Conservation (phyloP, 2,888 invertebrate species). For the Oithona nana region DNA sequence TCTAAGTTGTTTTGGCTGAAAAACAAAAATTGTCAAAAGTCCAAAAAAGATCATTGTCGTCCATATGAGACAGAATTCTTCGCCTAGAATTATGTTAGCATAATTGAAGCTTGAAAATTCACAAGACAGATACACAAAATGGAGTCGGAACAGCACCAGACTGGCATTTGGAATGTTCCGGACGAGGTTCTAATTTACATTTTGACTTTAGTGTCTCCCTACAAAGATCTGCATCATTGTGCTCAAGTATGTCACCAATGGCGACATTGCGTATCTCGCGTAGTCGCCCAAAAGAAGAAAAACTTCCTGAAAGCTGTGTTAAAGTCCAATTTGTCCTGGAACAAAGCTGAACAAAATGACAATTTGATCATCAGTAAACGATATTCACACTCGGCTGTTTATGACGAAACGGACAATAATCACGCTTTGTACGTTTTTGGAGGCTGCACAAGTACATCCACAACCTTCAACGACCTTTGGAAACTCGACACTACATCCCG, state of each 20-base stretch:
- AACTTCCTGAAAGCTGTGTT: not conserved
- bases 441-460: slow-evolving; percentile 78
- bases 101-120: too few species aligned
- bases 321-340: slow-evolving; percentile 23
- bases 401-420: slow-evolving; percentile 42
- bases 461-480: slow-evolving; percentile 94
- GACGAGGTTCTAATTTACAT: slow-evolving; percentile 87
- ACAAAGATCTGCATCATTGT: slow-evolving; percentile 68
- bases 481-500: slow-evolving; percentile 65
- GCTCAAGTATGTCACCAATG: slow-evolving; percentile 69
- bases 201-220: slow-evolving; percentile 67
- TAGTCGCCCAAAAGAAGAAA: not conserved
- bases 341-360: slow-evolving; percentile 21
- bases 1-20: too few species aligned
- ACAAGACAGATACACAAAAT: too few species aligned
- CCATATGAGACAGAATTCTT: too few species aligned
- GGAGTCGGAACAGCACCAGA: too few species aligned
- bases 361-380: slow-evolving; percentile 50
- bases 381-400: slow-evolving; percentile 64
- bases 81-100: too few species aligned
- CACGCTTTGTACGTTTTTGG: slow-evolving; percentile 79
- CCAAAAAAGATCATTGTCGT: too few species aligned
- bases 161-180: slow-evolving; percentile 46
- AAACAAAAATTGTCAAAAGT: too few species aligned
- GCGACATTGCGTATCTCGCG: slow-evolving; percentile 44